Evolutionary conservation across 1,140 invertebrate genomes (phyloP), one percentile per base, ranked within the genome.

Genomic region (Heliothis subflexa): DNA sequence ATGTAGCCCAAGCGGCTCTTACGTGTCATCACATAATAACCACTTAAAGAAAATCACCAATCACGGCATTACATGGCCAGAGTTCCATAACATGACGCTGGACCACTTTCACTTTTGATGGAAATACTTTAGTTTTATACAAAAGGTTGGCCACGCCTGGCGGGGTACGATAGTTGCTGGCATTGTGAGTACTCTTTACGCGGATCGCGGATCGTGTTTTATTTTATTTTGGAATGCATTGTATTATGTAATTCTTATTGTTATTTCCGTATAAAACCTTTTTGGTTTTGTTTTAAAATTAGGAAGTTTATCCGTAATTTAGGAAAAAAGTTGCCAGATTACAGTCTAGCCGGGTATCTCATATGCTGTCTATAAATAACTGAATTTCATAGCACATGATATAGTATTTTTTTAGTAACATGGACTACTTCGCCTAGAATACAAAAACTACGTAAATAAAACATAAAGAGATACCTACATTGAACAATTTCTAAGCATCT

Each of bases 81-180:
- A 52, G n/a, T n/a, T 55, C 66, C 73, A 80, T 72, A 52, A 50
- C 52, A 62, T 59, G 59, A 25, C 47, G 28, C 16, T 25, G 52
- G 40, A 76, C 47, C 16, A 68, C 79, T 81, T 81, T 81, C 79
- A 78, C 79, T 81, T 77, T 79, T 16, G 62, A 9, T 70, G 47
- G 47, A 70, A 50, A 70, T 28, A 16, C 12, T 62, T 62, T 62
- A 40, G n/a, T 64, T 68, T 68, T 70, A 52, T 70, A 70, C 2
- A 52, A 70, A 70, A 70, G 47, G 16, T 10, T 25, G 1, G 66
- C 66, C 4, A 70, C 66, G 66, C 21, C 47, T n/a, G 18, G 21
- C 18, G 66, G 47, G 14, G 5, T 62, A 2, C 7, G 12, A 7
- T 52, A 25, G 64, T 50, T 14, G 45, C 14, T 64, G 11, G 54